These are phyloP conservation scores for Pomacea maculata DNA, from an alignment of 1,140 invertebrate genomes.

Conservation along the genomic window DNA sequence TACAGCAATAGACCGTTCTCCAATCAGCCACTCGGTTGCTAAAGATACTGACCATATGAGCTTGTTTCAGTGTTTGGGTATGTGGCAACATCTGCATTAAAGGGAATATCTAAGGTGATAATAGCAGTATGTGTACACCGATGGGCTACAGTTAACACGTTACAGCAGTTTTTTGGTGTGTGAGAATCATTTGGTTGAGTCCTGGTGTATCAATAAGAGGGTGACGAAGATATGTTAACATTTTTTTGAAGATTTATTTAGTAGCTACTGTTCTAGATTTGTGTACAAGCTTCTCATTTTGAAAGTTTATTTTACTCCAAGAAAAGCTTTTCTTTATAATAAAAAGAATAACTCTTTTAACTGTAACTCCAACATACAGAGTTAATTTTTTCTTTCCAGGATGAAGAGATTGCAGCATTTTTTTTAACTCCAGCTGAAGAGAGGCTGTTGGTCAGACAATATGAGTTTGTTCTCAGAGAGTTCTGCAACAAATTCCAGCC, in stretches of 20 bases:
- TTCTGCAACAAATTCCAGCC: slow-evolving; percentile 94
- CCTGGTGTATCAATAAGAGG: not conserved
- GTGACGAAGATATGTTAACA: not conserved
- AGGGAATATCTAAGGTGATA: not conserved
- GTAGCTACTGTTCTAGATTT: not conserved
- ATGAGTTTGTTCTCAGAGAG: slow-evolving; percentile 87
- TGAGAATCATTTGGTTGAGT: too few species aligned
- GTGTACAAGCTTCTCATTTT: not conserved
- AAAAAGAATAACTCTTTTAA: not conserved
- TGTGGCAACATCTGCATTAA: too few species aligned
- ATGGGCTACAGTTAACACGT: too few species aligned
- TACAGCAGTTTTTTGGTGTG: too few species aligned
- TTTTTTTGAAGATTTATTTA: not conserved
- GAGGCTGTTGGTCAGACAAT: slow-evolving; percentile 79
- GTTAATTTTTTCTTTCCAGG: slow-evolving; percentile 61
- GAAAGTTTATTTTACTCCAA: not conserved
- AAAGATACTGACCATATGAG: too few species aligned
- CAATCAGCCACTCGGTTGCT: too few species aligned
- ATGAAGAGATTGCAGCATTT: slow-evolving; percentile 68
- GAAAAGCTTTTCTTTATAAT: not conserved
- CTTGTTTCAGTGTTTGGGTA: too few species aligned
- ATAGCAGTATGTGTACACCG: not conserved
- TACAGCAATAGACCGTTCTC: too few species aligned
- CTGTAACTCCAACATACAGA: not conserved
- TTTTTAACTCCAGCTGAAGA: slow-evolving; percentile 88